Evolutionary conservation across 1,140 invertebrate species (phyloP), one percentile per base, ranked within the genome.

Genomic region (Mya arenaria): DNA sequence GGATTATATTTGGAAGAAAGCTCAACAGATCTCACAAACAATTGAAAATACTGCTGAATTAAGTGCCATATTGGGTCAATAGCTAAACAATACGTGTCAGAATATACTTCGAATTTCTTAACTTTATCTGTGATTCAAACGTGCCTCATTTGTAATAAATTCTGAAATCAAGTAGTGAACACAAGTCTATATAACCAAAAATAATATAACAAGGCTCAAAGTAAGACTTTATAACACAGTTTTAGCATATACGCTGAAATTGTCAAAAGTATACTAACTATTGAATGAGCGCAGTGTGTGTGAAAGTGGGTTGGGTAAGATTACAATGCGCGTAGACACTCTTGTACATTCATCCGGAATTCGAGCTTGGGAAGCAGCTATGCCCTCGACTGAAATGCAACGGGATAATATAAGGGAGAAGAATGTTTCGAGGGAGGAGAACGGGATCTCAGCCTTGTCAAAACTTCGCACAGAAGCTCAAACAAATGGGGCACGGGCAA

Each of bases 251-350:
- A n/a, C n/a, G n/a, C n/a, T n/a, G n/a, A n/a, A n/a, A n/a, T n/a
- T n/a, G n/a, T n/a, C n/a, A n/a, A n/a, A n/a, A n/a, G n/a, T n/a
- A n/a, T n/a, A n/a, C n/a, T n/a, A n/a, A n/a, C n/a, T n/a, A n/a
- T n/a, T n/a, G n/a, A n/a, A n/a, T n/a, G n/a, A n/a, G n/a, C n/a
- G n/a, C n/a, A n/a, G n/a, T n/a, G n/a, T n/a, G n/a, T n/a, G n/a
- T n/a, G n/a, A n/a, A 17, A 13, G 36, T 19, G 17, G 28, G 28
- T 65, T 30, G 28, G 73, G 36, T 75, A 39, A 34, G 36, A 41
- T 41, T 75, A 75, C 37, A 52, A 75, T 75, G 73, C 73, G 73
- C 58, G 73, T 75, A 62, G 73, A 75, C 73, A 58, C 62, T 48
- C 44, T 75, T n/a, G 34, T 32, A 44, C 39, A n/a, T 30, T n/a